Conservation (phyloP, 2,113 vertebrate species). For the Cyanoderma ruficeps region DNA sequence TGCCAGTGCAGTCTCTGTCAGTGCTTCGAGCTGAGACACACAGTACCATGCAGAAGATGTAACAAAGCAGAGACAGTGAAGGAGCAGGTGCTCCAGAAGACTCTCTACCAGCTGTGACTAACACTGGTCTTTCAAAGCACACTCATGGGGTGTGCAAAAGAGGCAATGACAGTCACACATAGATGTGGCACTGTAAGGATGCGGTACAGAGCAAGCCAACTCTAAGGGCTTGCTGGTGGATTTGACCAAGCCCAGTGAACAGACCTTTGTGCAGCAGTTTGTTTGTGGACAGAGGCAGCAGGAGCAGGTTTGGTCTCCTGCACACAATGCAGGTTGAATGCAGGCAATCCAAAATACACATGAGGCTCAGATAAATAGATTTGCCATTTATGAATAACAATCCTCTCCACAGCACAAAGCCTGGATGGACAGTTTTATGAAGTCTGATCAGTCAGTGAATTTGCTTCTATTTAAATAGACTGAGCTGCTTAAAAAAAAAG, state of each 20-base stretch:
- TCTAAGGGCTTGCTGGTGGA: background rate
- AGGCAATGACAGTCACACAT: accelerated
- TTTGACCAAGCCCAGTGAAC: background rate
- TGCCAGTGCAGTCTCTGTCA: accelerated
- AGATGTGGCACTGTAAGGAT: background rate
- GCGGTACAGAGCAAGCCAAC: background rate
- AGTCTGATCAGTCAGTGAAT: background rate
- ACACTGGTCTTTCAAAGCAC: background rate
- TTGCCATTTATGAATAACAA: background rate
- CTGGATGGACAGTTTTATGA: background rate
- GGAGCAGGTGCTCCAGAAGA: background rate
- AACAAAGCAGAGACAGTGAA: background rate
- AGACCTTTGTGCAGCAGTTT: background rate
- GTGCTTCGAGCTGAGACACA: background rate
- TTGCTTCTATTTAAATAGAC: background rate
- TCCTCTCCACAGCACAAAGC: background rate
- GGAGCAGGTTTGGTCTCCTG: background rate
- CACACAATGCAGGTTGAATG: background rate
- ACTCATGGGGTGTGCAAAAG: accelerated
- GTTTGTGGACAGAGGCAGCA: background rate
- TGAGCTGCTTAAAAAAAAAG: background rate
- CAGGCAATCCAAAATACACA: background rate
- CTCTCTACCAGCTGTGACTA: background rate
- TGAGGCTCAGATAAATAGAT: accelerated
- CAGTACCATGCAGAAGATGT: background rate